These are phyloP conservation scores for Megaceryle torquata DNA, from an alignment of 2,113 vertebrate genomes.

Conservation along the genomic window DNA sequence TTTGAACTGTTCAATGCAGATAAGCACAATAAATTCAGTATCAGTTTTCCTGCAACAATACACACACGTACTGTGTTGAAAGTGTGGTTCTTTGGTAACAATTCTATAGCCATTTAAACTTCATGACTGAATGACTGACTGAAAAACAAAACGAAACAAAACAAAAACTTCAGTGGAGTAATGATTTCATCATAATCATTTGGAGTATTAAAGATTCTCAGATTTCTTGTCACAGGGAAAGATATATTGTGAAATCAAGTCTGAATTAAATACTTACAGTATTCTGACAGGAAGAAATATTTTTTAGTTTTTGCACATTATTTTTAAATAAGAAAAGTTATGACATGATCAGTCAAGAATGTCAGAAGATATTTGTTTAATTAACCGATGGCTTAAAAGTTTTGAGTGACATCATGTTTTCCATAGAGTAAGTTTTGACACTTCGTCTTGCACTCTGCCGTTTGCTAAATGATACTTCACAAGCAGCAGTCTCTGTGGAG, in stretches of 20 bases:
- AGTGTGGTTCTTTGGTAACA: not conserved
- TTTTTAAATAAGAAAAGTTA: not conserved
- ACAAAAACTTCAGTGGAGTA: not conserved
- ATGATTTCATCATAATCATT: not conserved
- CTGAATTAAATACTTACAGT: not conserved
- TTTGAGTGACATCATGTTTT: not conserved
- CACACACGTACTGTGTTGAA: not conserved
- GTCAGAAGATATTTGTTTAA: not conserved
- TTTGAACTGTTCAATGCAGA: not conserved
- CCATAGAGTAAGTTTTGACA: not conserved
- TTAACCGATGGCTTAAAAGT: not conserved
- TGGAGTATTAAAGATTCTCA: not conserved
- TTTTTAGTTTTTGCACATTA: not conserved
- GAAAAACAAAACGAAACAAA: not conserved
- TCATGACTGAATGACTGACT: not conserved
- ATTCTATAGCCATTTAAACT: not conserved
- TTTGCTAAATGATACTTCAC: conserved; percentile 3
- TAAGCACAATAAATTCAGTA: not conserved
- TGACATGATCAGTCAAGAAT: not conserved
- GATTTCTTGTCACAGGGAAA: not conserved
- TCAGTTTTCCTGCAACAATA: not conserved
- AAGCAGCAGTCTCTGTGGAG: not conserved
- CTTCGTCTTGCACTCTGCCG: not conserved
- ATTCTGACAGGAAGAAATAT: not conserved
- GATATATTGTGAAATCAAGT: not conserved